Base-by-base conservation (phyloP, 2,888 invertebrate genomes). In the Unio pictorum region DNA sequence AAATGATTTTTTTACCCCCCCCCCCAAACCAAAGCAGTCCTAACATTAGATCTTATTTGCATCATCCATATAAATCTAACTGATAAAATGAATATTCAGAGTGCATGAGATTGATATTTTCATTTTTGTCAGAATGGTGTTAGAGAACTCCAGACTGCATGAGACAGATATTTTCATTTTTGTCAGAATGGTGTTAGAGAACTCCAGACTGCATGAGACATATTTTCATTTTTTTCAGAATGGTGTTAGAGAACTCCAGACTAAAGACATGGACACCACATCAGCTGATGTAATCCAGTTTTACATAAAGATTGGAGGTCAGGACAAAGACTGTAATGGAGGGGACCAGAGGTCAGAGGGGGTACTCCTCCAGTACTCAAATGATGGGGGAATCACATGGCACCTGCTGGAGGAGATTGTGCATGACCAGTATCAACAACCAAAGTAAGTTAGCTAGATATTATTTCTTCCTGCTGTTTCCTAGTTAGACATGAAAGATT, bases 361-460 rank as follows among this genome's bases (percentile, higher is more conserved):
- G 15, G 84, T 91, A 2, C 80, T 90, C 23, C 71, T 90, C 28
- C 89, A 90, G 79, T 90, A 86, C 82, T 89, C 89, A 17, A 84
- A 74, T 60, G 85, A 90, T 81, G 90, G 89, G 2, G 90, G 90
- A 0, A 85, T 87, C 56, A 86, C 83, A 20, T 91, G 90, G 90
- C 74, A 78, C 26, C 79, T 89, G 5, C 75, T 91, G 57, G 84
- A 87, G 71, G 90, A 90, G 73, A 76, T 90, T 59, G 80, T 85
- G 28, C 83, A 84, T 57, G 72, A 81, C 45, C 81, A 85, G 66
- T 86, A 85, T 67, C 79, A 81, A 62, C 66, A 71, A 57, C 81
- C 89, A 34, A 87, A 80, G 89, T 89, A 75, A 70, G 66, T 62
- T 45, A 34, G 34, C 34, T 34, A 8, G 45, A 45, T 45, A 11